Conservation (phyloP, 2,113 vertebrate genomes). For the Halcyon malimbica region DNA sequence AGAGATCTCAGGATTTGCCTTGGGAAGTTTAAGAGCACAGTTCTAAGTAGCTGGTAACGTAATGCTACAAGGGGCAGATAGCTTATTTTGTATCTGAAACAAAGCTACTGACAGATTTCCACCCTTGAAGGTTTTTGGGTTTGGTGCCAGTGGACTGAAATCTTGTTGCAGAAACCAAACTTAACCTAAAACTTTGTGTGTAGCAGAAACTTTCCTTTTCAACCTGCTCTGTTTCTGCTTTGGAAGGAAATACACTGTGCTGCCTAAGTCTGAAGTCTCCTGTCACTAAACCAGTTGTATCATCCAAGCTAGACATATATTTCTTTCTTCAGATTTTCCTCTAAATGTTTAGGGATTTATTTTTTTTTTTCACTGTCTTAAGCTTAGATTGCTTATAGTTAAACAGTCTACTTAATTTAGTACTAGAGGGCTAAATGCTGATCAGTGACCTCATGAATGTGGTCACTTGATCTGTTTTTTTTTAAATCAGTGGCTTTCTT, state of each 20-base stretch:
- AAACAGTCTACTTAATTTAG: background rate
- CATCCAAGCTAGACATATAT: background rate
- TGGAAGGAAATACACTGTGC: background rate
- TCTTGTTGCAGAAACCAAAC: background rate
- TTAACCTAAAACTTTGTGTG: background rate
- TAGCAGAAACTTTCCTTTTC: background rate
- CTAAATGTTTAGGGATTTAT: background rate
- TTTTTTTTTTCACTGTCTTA: background rate
- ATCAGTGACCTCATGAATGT: background rate
- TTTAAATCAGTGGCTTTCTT: background rate
- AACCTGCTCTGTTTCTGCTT: background rate
- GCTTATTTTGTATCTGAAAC: background rate
- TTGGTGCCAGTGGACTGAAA: background rate
- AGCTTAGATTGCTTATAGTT: background rate
- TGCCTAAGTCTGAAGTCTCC: background rate
- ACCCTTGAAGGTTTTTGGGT: background rate
- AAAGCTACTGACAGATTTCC: background rate
- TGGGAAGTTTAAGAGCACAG: background rate
- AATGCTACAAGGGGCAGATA: background rate
- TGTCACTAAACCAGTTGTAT: background rate
- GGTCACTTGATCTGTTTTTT: background rate
- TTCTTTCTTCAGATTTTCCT: background rate
- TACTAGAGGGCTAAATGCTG: background rate
- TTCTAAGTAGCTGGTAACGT: background rate
- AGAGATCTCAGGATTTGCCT: background rate